These are phyloP conservation scores for Tragelaphus imberbis DNA, from an alignment of 2,113 vertebrate genomes.

Conservation along the genomic window DNA sequence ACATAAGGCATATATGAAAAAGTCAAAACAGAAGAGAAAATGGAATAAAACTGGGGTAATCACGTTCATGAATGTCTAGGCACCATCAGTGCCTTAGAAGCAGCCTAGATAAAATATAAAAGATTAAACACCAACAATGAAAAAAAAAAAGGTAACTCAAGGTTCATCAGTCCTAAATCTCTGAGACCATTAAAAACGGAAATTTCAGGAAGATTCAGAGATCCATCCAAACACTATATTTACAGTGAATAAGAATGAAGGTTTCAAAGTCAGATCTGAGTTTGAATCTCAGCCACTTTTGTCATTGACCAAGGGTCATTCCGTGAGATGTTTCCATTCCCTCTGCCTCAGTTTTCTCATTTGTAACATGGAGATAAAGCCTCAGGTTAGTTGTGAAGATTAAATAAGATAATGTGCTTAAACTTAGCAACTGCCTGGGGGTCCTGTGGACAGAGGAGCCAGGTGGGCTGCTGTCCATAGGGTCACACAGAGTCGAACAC, in stretches of 20 bases:
- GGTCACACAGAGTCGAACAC: rapidly evolving
- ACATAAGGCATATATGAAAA: not conserved
- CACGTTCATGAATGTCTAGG: not conserved
- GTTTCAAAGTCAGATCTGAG: not conserved
- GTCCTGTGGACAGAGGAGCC: not conserved
- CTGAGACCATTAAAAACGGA: not conserved
- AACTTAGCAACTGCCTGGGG: not conserved
- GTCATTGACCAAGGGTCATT: not conserved
- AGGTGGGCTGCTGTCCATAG: not conserved
- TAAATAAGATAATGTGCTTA: not conserved
- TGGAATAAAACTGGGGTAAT: not conserved
- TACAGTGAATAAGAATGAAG: not conserved
- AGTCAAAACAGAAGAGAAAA: not conserved
- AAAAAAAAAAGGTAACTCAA: not conserved
- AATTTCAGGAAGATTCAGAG: not conserved
- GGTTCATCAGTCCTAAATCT: not conserved
- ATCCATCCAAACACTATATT: not conserved
- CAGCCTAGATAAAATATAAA: not conserved
- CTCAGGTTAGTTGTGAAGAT: not conserved
- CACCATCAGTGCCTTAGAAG: not conserved
- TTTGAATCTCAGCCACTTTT: not conserved
- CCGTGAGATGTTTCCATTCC: not conserved
- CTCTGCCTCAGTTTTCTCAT: not conserved
- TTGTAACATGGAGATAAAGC: not conserved
- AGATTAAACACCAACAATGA: not conserved